Percentiles rank a stretch among this genome's conserved stretches.
phyloP scores from a whole-genome alignment of 2,888 invertebrate genomes.

The Cheilosia variabilis region DNA sequence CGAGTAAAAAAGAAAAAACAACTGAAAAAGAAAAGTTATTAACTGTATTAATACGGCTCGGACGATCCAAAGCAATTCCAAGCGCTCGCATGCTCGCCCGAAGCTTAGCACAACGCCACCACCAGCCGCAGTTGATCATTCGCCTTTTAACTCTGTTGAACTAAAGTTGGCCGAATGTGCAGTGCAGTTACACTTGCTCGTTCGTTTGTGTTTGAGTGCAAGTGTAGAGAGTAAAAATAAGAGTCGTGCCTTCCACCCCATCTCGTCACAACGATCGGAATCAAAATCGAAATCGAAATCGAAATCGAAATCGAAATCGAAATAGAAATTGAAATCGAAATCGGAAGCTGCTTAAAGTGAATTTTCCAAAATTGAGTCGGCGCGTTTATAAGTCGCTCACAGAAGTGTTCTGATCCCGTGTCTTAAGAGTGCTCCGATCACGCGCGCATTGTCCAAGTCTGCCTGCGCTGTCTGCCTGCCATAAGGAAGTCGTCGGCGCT shows the following conservation, averaged over 20 bases:
- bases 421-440: constrained; percentile 30
- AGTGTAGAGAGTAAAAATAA: constrained; percentile 19
- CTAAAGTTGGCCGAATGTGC: constrained; percentile 68
- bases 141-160: constrained; percentile 69
- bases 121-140: constrained; percentile 59
- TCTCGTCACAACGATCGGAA: not conserved
- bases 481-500: constrained; percentile 14
- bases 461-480: not conserved
- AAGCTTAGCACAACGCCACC: constrained; percentile 56
- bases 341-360: not conserved
- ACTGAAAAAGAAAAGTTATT: constrained; percentile 44
- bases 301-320: not conserved
- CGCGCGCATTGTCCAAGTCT: constrained; percentile 15
- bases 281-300: not conserved
- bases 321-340: no score
- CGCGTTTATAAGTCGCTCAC: not conserved
- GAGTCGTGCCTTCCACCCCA: constrained; percentile 15
- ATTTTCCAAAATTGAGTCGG: not conserved
- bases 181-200: constrained; percentile 34
- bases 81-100: constrained; percentile 31
- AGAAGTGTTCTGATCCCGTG: constrained; percentile 25
- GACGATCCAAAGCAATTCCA: constrained; percentile 37
- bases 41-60: constrained; percentile 49
- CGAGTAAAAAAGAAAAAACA: constrained; percentile 1
- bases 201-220: constrained; percentile 45